Conservation (phyloP, 2,888 invertebrate genomes). For the Xestia xanthographa region DNA sequence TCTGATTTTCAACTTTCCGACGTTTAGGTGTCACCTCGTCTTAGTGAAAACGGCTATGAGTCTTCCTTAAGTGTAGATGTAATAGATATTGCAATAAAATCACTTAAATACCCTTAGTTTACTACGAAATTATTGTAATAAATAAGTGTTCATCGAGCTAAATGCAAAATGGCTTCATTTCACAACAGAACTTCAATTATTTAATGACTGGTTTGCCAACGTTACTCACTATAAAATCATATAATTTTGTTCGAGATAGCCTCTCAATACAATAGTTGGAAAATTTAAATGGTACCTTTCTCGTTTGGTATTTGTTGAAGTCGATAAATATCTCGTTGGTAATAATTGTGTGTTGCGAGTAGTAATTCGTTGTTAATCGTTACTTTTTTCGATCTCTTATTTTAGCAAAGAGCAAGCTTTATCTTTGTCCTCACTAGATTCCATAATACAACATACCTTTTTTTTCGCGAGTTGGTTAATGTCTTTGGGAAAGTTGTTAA, state of each 20-base stretch:
- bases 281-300: not conserved
- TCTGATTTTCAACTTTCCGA: too few relatives aligned
- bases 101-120: slow-evolving; percentile 8
- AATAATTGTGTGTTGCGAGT: not conserved
- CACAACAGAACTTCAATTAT: slow-evolving; percentile 30
- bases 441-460: not conserved
- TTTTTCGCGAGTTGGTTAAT: too few relatives aligned
- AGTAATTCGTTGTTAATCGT: not conserved
- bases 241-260: slow-evolving; percentile 33
- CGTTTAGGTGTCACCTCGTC: not conserved
- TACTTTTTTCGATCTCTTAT: not conserved
- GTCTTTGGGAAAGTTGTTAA: too few relatives aligned
- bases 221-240: slow-evolving; percentile 28
- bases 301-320: not conserved
- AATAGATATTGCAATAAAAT: slow-evolving; percentile 12
- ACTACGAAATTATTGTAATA: slow-evolving; percentile 48
- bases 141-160: slow-evolving; percentile 49
- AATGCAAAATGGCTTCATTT: slow-evolving; percentile 62
- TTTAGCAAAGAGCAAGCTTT: not conserved
- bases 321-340: not conserved
- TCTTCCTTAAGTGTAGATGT: not conserved
- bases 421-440: not conserved
- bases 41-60: not conserved
- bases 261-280: not conserved
- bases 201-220: slow-evolving; percentile 30